Evolutionary conservation across 2,797 vertebrate species (phyloP).

Genomic region (Pteropus rufus): DNA sequence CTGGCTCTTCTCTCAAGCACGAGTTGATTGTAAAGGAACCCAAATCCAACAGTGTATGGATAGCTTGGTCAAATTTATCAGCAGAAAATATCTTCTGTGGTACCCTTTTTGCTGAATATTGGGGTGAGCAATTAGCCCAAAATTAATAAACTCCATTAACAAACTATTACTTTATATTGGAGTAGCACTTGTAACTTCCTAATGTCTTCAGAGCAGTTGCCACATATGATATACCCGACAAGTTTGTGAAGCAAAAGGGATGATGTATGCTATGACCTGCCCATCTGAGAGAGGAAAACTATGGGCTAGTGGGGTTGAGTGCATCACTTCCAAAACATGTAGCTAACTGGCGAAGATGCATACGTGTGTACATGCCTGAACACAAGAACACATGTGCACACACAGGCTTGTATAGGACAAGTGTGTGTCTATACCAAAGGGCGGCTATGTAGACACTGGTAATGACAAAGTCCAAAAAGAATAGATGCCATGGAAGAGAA

Average conservation of each 20-base stretch:
- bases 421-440: background rate
- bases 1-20: background rate
- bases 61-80: background rate
- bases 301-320: background rate
- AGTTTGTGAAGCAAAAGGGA: background rate
- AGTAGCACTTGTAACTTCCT: background rate
- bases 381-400: too few species aligned
- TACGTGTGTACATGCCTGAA: background rate
- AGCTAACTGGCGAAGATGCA: background rate
- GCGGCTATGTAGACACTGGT: background rate
- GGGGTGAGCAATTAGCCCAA: background rate
- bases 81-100: background rate
- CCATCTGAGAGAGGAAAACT: background rate
- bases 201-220: background rate
- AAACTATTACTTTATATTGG: background rate
- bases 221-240: background rate
- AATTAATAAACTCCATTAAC: background rate
- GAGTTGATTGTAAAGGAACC: background rate
- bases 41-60: background rate
- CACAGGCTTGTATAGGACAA: background rate
- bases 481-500: background rate
- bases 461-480: background rate
- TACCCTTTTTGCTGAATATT: background rate
- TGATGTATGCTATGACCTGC: background rate
- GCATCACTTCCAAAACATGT: background rate